A percentile compares a stretch with the other conserved stretches of the same genome.
Conservation (phyloP, 1,140 invertebrate genomes). For the Nomia melanderi region DNA sequence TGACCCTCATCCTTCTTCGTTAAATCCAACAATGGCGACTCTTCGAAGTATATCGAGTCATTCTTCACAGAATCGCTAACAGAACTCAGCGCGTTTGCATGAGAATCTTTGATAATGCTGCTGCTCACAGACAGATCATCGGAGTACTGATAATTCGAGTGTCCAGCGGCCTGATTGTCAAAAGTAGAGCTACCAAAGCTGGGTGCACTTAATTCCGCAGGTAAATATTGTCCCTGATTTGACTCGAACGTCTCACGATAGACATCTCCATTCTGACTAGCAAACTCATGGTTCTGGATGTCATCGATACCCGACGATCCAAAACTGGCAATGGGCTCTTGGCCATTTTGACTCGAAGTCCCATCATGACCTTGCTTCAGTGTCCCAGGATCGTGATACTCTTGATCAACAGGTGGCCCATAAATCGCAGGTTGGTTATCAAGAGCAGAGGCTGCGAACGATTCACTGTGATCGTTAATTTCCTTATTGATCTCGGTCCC, state of each 20-base stretch:
- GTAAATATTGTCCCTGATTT: not conserved
- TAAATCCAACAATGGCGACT: slow-evolving; percentile 55
- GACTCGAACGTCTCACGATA: not conserved
- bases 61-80: not conserved
- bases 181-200: slow-evolving; percentile 16
- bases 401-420: not conserved
- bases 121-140: slow-evolving; percentile 31
- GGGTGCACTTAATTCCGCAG: not conserved
- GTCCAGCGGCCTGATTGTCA: not conserved
- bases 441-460: not conserved
- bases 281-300: not conserved
- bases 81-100: not conserved
- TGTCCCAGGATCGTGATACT: not conserved
- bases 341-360: not conserved
- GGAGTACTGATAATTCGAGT: slow-evolving; percentile 19
- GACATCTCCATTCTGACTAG: not conserved
- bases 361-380: not conserved
- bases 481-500: not conserved
- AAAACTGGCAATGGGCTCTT: not conserved
- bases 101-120: slow-evolving; percentile 26
- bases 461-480: not conserved
- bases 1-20: slow-evolving; percentile 37
- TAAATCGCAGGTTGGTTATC: not conserved
- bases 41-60: slow-evolving; percentile 43
- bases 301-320: not conserved